Evolutionary conservation across 2,888 invertebrate genomes (phyloP), one percentile per base, ranked within the genome.

Genomic region (Agrypnus murinus): DNA sequence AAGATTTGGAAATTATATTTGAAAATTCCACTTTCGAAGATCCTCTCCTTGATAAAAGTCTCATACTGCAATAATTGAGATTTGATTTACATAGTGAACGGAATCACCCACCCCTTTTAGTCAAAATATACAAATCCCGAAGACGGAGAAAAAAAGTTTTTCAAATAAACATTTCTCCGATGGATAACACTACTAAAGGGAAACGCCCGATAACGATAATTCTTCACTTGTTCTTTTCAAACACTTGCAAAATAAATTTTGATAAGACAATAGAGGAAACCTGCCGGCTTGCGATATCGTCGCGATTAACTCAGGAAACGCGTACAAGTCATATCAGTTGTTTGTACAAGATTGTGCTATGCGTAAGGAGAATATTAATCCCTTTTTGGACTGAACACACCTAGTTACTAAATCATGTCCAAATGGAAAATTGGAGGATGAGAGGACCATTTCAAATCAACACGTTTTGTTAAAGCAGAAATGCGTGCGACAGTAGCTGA

Each of bases 391-490:
- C 19, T 46, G 25, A 25, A 25, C 25, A 46, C 14, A 15, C 57
- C 3, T 14, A 34, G 8, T 25, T 5, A 25, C n/a, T 10, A 32
- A 60, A 60, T 46, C 43, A 45, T 34, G 45, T 34, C n/a, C n/a
- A 43, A 45, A 45, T 55, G n/a, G 14, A 32, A 45, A 65, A 57
- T 34, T 55, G 15, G 65, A 25, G n/a, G n/a, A n/a, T n/a, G n/a
- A n/a, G 19, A 34, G 43, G 43, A 43, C 64, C 10, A 12, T n/a
- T 45, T 43, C 19, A 48, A 65, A 58, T 66, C 59, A 57, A 48
- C 59, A 50, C 32, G 64, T 45, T 65, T 34, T 59, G 40, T 62
- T 68, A 31, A 62, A 70, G 60, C 45, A 65, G 60, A 60, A 65
- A 25, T 60, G 53, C 50, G 48, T 50, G 50, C 50, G 67, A 62